Percentiles rank a stretch among this genome's conserved stretches.
Conservation (phyloP, 2,113 vertebrate species). For the Polypterus bichir region DNA sequence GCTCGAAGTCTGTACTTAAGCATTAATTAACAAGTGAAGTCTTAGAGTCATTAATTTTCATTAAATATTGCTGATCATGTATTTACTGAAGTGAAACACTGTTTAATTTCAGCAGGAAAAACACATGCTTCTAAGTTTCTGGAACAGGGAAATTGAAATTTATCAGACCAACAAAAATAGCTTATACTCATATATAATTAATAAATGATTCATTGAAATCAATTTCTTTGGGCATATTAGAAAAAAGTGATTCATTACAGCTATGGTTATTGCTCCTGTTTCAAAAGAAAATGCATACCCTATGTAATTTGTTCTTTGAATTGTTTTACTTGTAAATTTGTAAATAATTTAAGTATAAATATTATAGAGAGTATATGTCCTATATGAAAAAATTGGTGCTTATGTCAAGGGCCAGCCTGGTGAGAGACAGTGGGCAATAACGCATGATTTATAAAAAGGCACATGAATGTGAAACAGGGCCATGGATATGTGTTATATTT, state of each 20-base stretch:
- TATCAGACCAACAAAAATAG: constrained; percentile 48
- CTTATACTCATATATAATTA: constrained; percentile 51
- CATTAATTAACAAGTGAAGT: constrained; percentile 6
- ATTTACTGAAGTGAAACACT: constrained; percentile 37
- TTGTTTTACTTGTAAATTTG: no score
- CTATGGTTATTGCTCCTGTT: constrained; percentile 30
- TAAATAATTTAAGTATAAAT: no score
- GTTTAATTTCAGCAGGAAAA: constrained; percentile 38
- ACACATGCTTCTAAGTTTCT: constrained; percentile 6
- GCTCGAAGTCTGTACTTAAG: not conserved
- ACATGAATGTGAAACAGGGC: no score
- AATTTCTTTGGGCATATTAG: constrained; percentile 64
- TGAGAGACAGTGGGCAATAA: no score
- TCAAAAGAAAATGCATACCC: not conserved
- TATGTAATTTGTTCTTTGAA: not conserved
- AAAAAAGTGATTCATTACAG: constrained; percentile 59
- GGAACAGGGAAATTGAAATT: constrained; percentile 53
- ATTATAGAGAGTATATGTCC: no score
- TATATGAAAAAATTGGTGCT: no score
- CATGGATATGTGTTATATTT: no score
- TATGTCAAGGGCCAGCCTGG: no score
- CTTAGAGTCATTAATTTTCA: constrained; percentile 30
- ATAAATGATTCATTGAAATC: constrained; percentile 53
- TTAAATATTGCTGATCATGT: constrained; percentile 36
- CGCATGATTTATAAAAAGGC: no score